phyloP scores from a whole-genome alignment of 2,113 vertebrate species.

The Bettongia penicillata region DNA sequence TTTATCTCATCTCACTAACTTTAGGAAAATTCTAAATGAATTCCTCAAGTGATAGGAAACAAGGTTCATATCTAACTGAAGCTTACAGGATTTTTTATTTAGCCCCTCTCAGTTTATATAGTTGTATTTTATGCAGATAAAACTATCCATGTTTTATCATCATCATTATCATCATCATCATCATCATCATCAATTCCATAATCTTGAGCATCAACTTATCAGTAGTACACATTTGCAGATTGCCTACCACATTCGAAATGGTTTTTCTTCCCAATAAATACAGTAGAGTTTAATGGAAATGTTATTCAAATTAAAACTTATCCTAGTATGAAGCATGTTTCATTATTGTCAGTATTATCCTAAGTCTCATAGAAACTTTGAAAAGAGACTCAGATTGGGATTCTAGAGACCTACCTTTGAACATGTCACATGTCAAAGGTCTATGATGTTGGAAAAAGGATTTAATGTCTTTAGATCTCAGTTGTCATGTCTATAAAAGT shows the following conservation, averaged over 20 bases:
- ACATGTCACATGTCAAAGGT: neutral
- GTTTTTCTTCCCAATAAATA: neutral
- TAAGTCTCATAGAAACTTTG: neutral
- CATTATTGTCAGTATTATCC: neutral
- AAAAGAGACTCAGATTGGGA: neutral
- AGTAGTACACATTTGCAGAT: neutral
- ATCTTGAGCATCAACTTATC: neutral
- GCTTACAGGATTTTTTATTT: neutral
- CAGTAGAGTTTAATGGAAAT: neutral
- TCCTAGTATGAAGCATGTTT: neutral
- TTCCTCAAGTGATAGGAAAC: neutral
- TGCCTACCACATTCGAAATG: neutral
- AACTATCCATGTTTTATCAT: neutral
- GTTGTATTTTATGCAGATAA: neutral
- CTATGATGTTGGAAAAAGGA: no score
- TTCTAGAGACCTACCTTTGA: neutral
- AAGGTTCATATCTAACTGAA: neutral
- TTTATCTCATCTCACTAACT: neutral
- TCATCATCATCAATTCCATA: neutral
- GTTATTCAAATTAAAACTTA: neutral
- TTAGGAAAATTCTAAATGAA: neutral
- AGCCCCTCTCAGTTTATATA: neutral
- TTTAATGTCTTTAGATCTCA: no score
- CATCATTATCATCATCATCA: neutral
- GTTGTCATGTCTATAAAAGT: no score